Evolutionary conservation across 1,140 invertebrate species (phyloP).

Genomic region (Trichomalopsis sarcophagae): DNA sequence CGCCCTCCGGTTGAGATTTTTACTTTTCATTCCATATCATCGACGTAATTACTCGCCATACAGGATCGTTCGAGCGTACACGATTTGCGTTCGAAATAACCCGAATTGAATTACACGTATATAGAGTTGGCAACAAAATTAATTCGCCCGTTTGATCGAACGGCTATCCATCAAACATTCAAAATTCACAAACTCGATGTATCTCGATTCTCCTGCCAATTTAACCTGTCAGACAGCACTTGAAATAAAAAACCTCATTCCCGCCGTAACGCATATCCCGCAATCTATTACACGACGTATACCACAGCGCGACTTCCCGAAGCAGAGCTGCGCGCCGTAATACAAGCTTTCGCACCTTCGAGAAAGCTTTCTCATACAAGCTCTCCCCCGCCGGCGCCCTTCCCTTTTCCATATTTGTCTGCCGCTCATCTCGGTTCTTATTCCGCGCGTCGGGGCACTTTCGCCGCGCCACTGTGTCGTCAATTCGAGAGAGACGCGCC

Average conservation of each 20-base stretch:
- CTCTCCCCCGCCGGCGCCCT: not conserved
- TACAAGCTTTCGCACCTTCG: slow-evolving; percentile 36
- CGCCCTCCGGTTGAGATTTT: not conserved
- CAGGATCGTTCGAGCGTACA: no score
- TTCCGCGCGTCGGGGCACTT: slow-evolving; percentile 17
- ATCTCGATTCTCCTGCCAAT: not conserved
- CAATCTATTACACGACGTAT: not conserved
- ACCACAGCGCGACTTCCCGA: not conserved
- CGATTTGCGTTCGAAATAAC: no score
- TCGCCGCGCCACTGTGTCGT: not conserved
- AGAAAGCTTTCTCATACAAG: slow-evolving; percentile 13
- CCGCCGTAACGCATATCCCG: not conserved
- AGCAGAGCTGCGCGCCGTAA: not conserved
- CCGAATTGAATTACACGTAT: no score
- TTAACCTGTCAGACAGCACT: not conserved
- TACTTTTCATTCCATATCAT: not conserved
- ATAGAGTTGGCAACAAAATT: no score
- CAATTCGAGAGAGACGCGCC: slow-evolving; percentile 7
- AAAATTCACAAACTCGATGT: not conserved
- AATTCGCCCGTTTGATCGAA: not conserved
- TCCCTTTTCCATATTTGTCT: slow-evolving; percentile 26
- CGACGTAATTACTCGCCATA: no score
- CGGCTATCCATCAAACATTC: not conserved
- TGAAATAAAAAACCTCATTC: not conserved
- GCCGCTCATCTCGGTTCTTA: slow-evolving; percentile 35